phyloP scores from a whole-genome alignment of 2,113 vertebrate species.

The Aegotheles bennettii region DNA sequence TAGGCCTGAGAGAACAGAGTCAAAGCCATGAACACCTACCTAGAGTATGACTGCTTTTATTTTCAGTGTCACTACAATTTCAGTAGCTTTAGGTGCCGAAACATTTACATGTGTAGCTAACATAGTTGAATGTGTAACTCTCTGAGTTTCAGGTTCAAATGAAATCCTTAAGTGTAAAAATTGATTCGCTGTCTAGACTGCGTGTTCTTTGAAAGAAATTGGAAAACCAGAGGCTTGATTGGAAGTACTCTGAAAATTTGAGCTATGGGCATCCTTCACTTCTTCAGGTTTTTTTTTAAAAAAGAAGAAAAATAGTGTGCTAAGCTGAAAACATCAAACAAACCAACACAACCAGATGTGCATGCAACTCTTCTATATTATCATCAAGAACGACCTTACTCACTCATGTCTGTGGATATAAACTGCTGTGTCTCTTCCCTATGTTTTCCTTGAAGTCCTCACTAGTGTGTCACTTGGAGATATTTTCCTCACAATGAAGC shows the following conservation, averaged over 20 bases:
- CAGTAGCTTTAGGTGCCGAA: background rate
- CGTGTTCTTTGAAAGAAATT: background rate
- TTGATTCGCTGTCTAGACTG: background rate
- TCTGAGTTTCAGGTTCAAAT: background rate
- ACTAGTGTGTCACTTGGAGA: background rate
- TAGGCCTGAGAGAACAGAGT: background rate
- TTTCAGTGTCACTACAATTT: background rate
- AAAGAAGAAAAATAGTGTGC: accelerated
- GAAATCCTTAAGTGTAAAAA: background rate
- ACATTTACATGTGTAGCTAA: background rate
- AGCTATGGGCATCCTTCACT: background rate
- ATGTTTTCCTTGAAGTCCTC: background rate
- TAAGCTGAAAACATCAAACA: background rate
- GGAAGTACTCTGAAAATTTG: background rate
- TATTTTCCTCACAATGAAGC: background rate
- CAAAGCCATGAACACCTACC: background rate
- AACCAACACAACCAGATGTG: background rate
- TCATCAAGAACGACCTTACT: background rate
- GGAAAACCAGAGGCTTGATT: background rate
- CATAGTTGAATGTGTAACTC: background rate
- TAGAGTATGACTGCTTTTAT: background rate
- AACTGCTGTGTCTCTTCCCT: background rate
- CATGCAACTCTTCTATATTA: background rate
- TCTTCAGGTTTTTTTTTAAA: background rate
- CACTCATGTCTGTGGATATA: background rate